These are phyloP conservation scores for Troides oblongomaculatus DNA, from an alignment of 2,888 invertebrate genomes.

Conservation along the genomic window DNA sequence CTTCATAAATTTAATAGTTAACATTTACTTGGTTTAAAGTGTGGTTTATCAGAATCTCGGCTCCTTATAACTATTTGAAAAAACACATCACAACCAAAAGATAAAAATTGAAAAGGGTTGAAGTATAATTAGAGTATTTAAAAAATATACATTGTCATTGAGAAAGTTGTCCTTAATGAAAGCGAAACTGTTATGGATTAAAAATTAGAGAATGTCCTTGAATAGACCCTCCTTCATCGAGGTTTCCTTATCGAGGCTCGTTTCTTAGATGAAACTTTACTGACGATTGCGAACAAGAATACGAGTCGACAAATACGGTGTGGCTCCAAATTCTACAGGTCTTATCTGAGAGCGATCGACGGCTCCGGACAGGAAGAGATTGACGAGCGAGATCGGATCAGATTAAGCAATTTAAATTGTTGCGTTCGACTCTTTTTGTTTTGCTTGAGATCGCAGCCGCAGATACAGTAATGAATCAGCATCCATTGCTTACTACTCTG, in stretches of 20 bases:
- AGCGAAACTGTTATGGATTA: no score
- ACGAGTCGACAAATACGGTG: constrained; percentile 9
- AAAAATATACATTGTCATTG: no score
- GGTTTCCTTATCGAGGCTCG: neutral
- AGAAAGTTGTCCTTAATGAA: no score
- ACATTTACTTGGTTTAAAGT: no score
- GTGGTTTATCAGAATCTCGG: no score
- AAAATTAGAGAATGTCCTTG: no score
- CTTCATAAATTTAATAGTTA: no score
- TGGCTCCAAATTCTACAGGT: neutral
- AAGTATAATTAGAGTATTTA: no score
- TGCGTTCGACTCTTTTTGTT: constrained; percentile 27
- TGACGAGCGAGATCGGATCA: constrained; percentile 39
- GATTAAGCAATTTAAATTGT: constrained; percentile 39
- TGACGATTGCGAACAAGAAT: neutral
- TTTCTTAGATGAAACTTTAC: neutral
- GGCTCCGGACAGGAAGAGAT: constrained; percentile 35
- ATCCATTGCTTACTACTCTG: neutral
- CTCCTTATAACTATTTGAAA: no score
- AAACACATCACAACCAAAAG: no score
- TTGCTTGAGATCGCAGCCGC: constrained; percentile 30
- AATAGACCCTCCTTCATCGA: no score
- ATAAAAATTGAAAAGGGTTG: no score
- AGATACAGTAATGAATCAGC: constrained; percentile 26
- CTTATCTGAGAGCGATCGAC: constrained; percentile 34